Evolutionary conservation across 2,888 invertebrate genomes (phyloP).

Genomic region (Pterostichus niger): DNA sequence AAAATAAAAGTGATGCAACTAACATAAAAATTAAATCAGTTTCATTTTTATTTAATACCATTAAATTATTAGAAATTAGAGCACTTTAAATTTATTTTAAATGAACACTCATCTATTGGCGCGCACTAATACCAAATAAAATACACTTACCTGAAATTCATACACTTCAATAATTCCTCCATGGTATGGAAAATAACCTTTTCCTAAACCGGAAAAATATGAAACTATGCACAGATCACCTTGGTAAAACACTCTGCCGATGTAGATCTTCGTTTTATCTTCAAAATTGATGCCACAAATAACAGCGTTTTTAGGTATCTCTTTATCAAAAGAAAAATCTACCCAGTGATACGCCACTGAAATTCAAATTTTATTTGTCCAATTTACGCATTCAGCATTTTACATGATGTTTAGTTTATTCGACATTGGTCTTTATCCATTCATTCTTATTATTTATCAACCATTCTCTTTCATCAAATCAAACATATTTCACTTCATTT

Average conservation of each 20-base stretch:
- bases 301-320: slow-evolving; percentile 17
- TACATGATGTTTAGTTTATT: too few species aligned
- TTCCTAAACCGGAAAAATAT: neutral
- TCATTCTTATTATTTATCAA: neutral
- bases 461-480: slow-evolving; percentile 1
- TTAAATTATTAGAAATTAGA: too few species aligned
- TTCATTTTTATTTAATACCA: too few species aligned
- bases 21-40: too few species aligned
- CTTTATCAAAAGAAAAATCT: slow-evolving; percentile 12
- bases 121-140: too few species aligned
- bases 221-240: slow-evolving; percentile 38
- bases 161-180: slow-evolving; percentile 32
- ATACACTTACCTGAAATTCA: slow-evolving; percentile 14
- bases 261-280: slow-evolving; percentile 30
- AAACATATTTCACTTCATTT: neutral
- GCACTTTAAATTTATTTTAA: too few species aligned
- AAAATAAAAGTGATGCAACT: too few species aligned
- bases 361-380: slow-evolving; percentile 15
- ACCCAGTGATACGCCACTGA: slow-evolving; percentile 39
- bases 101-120: neutral
- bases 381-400: too few species aligned
- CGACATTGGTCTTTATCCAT: neutral
- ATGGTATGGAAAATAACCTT: slow-evolving; percentile 27
- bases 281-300: neutral
- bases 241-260: slow-evolving; percentile 25